phyloP scores from a whole-genome alignment of 2,888 invertebrate species.

The Lithophane semibrunnea region DNA sequence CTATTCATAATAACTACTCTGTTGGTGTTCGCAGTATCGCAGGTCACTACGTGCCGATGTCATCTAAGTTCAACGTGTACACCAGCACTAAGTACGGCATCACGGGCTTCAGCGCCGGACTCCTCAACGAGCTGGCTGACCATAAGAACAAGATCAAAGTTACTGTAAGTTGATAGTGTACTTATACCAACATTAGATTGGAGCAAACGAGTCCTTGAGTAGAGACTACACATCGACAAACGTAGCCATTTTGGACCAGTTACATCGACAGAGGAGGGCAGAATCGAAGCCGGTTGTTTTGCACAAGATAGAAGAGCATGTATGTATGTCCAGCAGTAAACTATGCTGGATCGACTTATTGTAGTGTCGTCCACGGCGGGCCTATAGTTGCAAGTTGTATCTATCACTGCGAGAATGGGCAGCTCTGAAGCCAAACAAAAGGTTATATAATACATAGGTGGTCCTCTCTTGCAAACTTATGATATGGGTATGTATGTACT shows the following conservation, averaged over 20 bases:
- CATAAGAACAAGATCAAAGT: constrained; percentile 81
- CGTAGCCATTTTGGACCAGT: neutral
- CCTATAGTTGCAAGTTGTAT: neutral
- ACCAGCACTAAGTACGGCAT: constrained; percentile 89
- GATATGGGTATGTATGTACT: too few relatives aligned
- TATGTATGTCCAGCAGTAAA: neutral
- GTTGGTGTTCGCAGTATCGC: constrained; percentile 71
- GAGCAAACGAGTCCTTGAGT: neutral
- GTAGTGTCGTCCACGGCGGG: neutral
- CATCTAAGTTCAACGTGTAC: constrained; percentile 81
- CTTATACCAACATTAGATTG: neutral
- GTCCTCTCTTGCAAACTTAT: too few relatives aligned
- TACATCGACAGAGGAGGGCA: neutral
- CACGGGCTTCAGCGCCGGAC: constrained; percentile 85
- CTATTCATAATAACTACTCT: too few relatives aligned
- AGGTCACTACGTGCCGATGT: constrained; percentile 78
- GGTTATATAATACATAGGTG: too few relatives aligned
- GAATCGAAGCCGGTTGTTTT: neutral
- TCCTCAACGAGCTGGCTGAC: constrained; percentile 85
- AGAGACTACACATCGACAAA: neutral
- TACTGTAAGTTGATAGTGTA: constrained; percentile 65
- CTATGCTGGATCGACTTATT: neutral
- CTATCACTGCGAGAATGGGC: neutral
- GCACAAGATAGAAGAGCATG: neutral
- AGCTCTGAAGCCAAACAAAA: too few relatives aligned